A percentile compares a stretch with the other conserved stretches of the same genome.
Conservation (phyloP, 2,113 vertebrate genomes). For the Heliornis fulica region DNA sequence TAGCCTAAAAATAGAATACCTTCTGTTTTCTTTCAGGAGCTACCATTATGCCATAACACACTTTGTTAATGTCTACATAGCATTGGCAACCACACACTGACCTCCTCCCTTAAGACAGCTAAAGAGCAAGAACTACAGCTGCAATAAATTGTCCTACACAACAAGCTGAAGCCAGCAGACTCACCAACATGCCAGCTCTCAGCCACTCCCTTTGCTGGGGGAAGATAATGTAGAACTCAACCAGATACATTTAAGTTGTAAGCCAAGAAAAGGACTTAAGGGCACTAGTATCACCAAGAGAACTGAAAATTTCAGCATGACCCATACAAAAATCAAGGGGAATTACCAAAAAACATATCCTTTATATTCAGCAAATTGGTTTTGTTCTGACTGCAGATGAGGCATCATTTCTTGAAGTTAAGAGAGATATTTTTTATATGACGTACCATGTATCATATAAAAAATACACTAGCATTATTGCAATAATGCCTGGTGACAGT, state of each 20-base stretch:
- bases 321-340: neutral
- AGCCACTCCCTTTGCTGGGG: neutral
- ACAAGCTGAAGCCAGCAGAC: neutral
- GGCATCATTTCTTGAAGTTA: neutral
- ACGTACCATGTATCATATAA: neutral
- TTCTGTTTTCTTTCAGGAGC: slow-evolving; percentile 66
- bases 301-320: neutral
- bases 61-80: neutral
- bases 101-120: neutral
- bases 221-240: neutral
- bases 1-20: slow-evolving; percentile 70
- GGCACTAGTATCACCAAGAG: neutral
- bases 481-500: neutral
- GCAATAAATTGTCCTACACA: neutral
- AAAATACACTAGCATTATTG: neutral
- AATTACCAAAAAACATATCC: neutral
- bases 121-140: neutral
- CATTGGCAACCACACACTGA: neutral
- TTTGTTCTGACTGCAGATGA: neutral
- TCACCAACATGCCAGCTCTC: neutral
- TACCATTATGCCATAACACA: slow-evolving; percentile 11
- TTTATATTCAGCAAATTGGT: neutral
- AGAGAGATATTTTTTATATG: neutral
- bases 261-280: neutral
- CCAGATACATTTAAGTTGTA: neutral